phyloP scores from a whole-genome alignment of 2,113 vertebrate species.

The Micromys minutus region DNA sequence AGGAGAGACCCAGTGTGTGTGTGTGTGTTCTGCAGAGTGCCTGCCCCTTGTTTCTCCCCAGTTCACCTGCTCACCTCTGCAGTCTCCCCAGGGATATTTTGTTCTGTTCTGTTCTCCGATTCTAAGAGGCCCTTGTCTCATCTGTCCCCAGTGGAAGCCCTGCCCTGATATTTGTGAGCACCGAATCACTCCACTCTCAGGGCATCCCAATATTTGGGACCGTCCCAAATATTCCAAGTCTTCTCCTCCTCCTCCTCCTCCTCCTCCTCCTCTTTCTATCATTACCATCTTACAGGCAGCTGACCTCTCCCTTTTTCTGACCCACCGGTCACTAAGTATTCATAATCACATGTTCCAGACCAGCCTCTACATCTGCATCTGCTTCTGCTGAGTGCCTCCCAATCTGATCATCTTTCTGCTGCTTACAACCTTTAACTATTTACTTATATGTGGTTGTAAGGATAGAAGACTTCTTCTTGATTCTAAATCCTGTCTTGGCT shows the following conservation, averaged over 20 bases:
- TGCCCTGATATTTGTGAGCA: neutral
- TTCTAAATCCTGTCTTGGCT: neutral
- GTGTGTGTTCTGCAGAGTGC: neutral
- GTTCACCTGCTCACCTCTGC: neutral
- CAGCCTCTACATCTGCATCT: neutral
- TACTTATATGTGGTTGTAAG: neutral
- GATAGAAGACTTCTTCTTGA: neutral
- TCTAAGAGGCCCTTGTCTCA: no score
- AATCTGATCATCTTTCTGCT: accelerated
- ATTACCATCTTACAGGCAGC: no score
- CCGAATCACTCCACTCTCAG: neutral
- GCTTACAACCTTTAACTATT: neutral
- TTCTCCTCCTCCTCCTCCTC: no score
- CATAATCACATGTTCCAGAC: accelerated
- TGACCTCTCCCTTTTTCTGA: neutral
- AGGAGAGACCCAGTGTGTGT: neutral
- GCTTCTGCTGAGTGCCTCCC: accelerated
- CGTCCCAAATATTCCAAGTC: no score
- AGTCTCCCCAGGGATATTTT: neutral
- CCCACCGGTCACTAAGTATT: no score
- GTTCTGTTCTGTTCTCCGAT: no score
- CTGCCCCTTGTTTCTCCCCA: neutral
- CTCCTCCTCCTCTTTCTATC: neutral
- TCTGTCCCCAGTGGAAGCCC: neutral
- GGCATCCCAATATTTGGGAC: no score